Conservation (phyloP, 2,113 vertebrate genomes). For the Sterrhoptilus dennistouni region DNA sequence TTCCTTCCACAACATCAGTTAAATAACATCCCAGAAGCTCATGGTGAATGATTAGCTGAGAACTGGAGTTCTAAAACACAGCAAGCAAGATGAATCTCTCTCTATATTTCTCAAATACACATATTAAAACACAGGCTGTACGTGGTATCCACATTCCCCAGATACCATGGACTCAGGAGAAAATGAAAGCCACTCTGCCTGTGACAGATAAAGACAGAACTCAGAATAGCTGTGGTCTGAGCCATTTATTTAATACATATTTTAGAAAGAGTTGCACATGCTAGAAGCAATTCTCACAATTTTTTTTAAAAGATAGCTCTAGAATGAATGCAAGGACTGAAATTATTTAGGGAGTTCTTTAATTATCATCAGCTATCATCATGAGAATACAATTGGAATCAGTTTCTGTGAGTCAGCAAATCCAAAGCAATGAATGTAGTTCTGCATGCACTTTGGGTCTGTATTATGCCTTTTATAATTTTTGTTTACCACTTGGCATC, state of each 20-base stretch:
- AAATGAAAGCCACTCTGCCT: neutral
- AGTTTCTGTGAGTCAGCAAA: constrained; percentile 16
- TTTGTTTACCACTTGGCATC: constrained; percentile 10
- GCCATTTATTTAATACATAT: neutral
- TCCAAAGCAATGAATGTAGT: neutral
- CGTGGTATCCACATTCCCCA: neutral
- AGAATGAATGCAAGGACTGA: neutral
- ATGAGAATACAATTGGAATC: neutral
- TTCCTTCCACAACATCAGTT: neutral
- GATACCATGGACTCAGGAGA: neutral
- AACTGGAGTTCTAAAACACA: neutral
- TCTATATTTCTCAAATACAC: neutral
- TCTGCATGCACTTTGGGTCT: neutral
- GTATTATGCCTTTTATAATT: neutral
- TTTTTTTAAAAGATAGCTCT: neutral
- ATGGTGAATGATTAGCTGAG: neutral
- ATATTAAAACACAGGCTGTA: neutral
- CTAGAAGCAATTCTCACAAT: neutral
- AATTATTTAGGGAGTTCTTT: neutral
- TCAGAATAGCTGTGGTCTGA: neutral
- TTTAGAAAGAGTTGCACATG: neutral
- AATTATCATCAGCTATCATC: neutral
- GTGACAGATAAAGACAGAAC: neutral
- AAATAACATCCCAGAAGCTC: neutral
- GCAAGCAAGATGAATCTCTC: neutral